These are phyloP conservation scores for Boloria selene DNA, from an alignment of 2,888 invertebrate species.

Conservation along the genomic window DNA sequence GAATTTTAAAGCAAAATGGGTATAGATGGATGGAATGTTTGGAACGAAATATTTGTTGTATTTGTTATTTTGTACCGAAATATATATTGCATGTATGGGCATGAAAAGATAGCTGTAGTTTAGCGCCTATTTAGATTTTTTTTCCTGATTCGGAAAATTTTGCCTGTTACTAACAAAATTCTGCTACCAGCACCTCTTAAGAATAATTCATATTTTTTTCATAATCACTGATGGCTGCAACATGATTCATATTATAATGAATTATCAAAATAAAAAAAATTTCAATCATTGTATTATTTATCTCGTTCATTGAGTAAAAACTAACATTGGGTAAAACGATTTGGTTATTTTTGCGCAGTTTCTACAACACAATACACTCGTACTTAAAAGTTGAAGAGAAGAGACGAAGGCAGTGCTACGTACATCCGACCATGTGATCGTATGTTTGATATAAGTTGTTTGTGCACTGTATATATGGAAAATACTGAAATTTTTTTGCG, in stretches of 20 bases:
- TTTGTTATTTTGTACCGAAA: constrained; percentile 34
- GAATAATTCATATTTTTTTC: not conserved
- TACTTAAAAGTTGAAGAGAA: constrained; percentile 76
- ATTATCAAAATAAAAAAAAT: not conserved
- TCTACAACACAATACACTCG: constrained; percentile 78
- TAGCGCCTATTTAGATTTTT: constrained; percentile 10
- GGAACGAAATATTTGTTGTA: constrained; percentile 49
- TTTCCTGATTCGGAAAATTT: constrained; percentile 3
- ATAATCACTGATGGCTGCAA: not conserved
- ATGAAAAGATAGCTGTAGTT: constrained; percentile 23
- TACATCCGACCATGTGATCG: constrained; percentile 67
- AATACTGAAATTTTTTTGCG: constrained; percentile 31
- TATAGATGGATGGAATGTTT: constrained; percentile 46
- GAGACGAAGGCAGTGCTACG: constrained; percentile 67
- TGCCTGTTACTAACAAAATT: not conserved
- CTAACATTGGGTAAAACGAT: constrained; percentile 31
- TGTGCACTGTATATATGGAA: constrained; percentile 68
- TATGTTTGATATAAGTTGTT: constrained; percentile 61
- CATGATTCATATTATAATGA: not conserved
- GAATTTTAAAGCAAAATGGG: constrained; percentile 45
- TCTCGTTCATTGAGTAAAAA: not conserved
- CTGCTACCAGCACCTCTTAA: constrained; percentile 11
- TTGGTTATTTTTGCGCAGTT: constrained; percentile 72
- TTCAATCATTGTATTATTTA: not conserved
- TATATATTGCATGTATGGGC: constrained; percentile 42